Percentiles rank a stretch among this genome's conserved stretches.
These are phyloP conservation scores for Steatornis caripensis DNA, from an alignment of 2,113 vertebrate genomes.

Conservation along the genomic window DNA sequence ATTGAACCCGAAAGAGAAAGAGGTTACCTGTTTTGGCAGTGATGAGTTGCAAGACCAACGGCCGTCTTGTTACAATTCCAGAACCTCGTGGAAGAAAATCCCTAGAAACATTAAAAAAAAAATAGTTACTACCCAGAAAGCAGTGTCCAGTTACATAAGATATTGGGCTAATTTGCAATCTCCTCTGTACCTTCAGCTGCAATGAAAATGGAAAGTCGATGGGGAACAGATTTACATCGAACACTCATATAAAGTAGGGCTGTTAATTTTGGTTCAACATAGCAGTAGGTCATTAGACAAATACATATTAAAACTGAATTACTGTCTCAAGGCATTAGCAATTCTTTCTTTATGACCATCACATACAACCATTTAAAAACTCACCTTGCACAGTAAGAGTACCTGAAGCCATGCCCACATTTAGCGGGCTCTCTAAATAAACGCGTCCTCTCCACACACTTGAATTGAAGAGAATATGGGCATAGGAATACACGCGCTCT, in stretches of 20 bases:
- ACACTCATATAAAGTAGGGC: not conserved
- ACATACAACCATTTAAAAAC: not conserved
- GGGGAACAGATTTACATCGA: not conserved
- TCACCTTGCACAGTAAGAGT: not conserved
- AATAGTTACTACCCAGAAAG: not conserved
- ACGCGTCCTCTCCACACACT: not conserved
- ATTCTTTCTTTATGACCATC: not conserved
- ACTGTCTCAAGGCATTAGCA: not conserved
- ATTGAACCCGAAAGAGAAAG: not conserved
- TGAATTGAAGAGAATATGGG: not conserved
- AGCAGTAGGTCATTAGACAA: not conserved
- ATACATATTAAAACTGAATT: not conserved
- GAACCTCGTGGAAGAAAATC: slow-evolving; percentile 81
- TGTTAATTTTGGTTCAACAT: not conserved
- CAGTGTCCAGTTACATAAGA: not conserved
- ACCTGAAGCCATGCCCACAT: not conserved
- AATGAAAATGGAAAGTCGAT: not conserved
- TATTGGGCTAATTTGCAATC: not conserved
- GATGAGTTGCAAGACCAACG: slow-evolving; percentile 76
- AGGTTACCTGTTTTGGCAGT: slow-evolving; percentile 78
- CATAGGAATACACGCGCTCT: not conserved
- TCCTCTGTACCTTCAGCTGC: not conserved
- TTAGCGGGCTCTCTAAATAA: not conserved
- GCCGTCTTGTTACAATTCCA: slow-evolving; percentile 78
- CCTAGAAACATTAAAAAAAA: slow-evolving; percentile 45